These are phyloP conservation scores for Nymphalis polychloros DNA, from an alignment of 2,888 invertebrate species.

Conservation along the genomic window DNA sequence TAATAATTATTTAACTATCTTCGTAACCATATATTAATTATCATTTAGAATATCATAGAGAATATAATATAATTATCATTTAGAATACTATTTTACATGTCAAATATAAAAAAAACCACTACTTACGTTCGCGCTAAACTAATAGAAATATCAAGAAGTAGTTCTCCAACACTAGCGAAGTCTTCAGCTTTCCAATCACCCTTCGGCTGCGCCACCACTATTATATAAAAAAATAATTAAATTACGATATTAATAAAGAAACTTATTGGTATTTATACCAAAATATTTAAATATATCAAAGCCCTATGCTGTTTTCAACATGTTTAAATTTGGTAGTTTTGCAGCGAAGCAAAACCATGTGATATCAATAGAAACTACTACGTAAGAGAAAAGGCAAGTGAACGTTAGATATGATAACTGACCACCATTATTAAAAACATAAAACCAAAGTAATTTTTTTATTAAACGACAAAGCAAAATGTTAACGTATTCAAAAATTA, in stretches of 20 bases:
- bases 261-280: not conserved
- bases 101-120: not conserved
- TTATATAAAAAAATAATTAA: not conserved
- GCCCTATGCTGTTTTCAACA: too few relatives aligned
- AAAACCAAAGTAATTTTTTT: constrained; percentile 1
- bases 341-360: too few relatives aligned
- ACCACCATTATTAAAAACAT: not conserved
- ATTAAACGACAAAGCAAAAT: constrained; percentile 33
- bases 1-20: too few relatives aligned
- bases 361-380: too few relatives aligned
- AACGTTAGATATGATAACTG: constrained; percentile 13
- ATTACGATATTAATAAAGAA: not conserved
- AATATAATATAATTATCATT: too few relatives aligned
- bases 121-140: constrained; percentile 92
- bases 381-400: too few relatives aligned
- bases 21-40: too few relatives aligned
- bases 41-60: too few relatives aligned
- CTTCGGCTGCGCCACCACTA: constrained; percentile 90
- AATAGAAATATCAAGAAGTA: constrained; percentile 91
- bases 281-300: too few relatives aligned
- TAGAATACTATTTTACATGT: too few relatives aligned
- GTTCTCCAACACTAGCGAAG: constrained; percentile 92
- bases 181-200: constrained; percentile 92
- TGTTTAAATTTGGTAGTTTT: too few relatives aligned
- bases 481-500: constrained; percentile 33